Conservation (phyloP, 2,888 invertebrate genomes). For the Cerastis leucographa region DNA sequence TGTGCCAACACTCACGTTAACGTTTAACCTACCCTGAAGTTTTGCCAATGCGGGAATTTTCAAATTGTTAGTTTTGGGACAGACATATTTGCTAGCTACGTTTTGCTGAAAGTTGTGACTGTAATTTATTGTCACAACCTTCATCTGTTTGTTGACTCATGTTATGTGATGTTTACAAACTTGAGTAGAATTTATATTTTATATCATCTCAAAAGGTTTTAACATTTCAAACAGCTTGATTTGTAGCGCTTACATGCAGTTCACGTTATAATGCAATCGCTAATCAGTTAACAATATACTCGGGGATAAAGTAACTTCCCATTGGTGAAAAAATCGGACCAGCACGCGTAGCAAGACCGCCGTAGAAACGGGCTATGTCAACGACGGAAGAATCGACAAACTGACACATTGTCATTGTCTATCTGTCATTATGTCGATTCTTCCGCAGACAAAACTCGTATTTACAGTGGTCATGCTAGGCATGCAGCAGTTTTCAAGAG, state of each 20-base stretch:
- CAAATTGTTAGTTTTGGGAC: constrained; percentile 39
- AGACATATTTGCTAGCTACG: constrained; percentile 39
- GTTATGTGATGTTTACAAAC: constrained; percentile 5
- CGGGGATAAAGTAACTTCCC: too few species aligned
- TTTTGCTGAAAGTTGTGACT: constrained; percentile 22
- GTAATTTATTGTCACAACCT: constrained; percentile 12
- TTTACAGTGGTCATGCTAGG: too few species aligned
- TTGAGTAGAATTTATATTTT: constrained; percentile 13
- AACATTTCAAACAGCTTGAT: neutral
- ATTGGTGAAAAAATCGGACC: too few species aligned
- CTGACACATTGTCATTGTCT: too few species aligned
- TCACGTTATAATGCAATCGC: neutral
- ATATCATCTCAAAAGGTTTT: neutral
- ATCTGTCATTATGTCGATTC: too few species aligned
- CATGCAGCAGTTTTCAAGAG: neutral
- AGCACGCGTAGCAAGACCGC: too few species aligned
- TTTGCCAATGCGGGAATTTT: constrained; percentile 54
- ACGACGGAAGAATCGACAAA: too few species aligned
- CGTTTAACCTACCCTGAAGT: constrained; percentile 53
- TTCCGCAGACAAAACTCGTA: too few species aligned
- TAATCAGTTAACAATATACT: constrained; percentile 24
- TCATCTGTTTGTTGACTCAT: constrained; percentile 10
- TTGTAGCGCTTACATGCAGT: neutral
- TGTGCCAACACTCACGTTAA: constrained; percentile 55
- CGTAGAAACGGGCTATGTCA: too few species aligned